Percentiles rank a stretch among this genome's conserved stretches.
Evolutionary conservation across 2,888 invertebrate genomes (phyloP).

Genomic region (Hirtodrosophila histrioides): DNA sequence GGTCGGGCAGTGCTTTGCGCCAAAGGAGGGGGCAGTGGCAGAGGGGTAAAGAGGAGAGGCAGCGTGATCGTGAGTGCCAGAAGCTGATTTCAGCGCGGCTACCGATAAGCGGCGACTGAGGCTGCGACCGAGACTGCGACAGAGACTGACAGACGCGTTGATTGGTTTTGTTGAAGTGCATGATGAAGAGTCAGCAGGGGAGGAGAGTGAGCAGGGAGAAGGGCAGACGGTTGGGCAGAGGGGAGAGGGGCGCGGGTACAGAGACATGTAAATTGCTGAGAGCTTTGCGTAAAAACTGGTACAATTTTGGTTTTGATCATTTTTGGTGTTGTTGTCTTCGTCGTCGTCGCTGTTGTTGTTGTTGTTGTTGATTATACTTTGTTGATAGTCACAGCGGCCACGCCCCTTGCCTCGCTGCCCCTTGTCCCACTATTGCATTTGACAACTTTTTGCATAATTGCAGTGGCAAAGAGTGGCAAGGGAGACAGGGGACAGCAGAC

Average conservation of each 20-base stretch:
- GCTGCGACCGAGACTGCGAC: constrained; percentile 25
- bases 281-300: constrained; percentile 57
- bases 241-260: constrained; percentile 32
- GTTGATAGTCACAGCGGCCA: constrained; percentile 68
- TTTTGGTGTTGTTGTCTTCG: constrained; percentile 24
- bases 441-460: constrained; percentile 76
- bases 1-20: constrained; percentile 42
- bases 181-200: background rate
- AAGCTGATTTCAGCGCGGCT: constrained; percentile 80
- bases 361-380: constrained; percentile 64
- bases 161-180: constrained; percentile 74
- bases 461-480: too few species aligned
- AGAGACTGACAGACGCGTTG: constrained; percentile 80
- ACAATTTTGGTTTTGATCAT: constrained; percentile 59
- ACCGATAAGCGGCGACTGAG: constrained; percentile 78
- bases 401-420: constrained; percentile 24
- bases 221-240: background rate
- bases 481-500: background rate
- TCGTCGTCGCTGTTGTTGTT: constrained; percentile 9
- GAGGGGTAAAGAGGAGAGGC: constrained; percentile 10
- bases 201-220: background rate
- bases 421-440: constrained; percentile 43
- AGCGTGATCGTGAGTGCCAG: constrained; percentile 82
- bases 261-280: constrained; percentile 81
- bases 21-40: constrained; percentile 4